phyloP scores from a whole-genome alignment of 2,113 vertebrate species.

The Ictalurus furcatus region DNA sequence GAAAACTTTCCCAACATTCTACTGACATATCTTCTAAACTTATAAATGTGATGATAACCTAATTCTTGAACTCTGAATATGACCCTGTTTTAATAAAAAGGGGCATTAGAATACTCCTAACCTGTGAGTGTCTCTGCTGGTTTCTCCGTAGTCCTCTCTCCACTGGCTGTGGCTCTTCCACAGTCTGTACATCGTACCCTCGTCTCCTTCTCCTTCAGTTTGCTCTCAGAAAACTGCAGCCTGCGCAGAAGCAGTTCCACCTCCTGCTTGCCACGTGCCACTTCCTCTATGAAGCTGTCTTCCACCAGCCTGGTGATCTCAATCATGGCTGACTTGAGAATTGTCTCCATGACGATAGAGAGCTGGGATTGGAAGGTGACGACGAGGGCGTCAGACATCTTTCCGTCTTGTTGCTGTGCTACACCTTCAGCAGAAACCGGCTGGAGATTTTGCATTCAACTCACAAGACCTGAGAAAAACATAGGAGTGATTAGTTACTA shows the following conservation, averaged over 20 bases:
- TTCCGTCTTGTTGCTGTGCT: not conserved
- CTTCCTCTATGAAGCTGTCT: slow-evolving; percentile 59
- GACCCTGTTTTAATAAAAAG: not conserved
- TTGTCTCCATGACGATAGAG: slow-evolving; percentile 59
- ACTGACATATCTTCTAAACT: not conserved
- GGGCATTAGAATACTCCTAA: not conserved
- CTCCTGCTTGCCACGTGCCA: slow-evolving; percentile 52
- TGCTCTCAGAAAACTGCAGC: slow-evolving; percentile 57
- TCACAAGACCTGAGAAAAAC: not conserved
- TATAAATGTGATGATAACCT: not conserved
- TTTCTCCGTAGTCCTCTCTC: slow-evolving; percentile 28
- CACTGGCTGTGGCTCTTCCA: slow-evolving; percentile 29
- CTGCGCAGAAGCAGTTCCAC: slow-evolving; percentile 49
- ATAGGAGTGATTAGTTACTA: not conserved
- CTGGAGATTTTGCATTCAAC: not conserved
- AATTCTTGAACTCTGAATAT: no score
- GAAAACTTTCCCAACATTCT: not conserved
- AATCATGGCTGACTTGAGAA: slow-evolving; percentile 60
- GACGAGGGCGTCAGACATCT: slow-evolving; percentile 50
- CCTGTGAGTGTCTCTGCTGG: slow-evolving; percentile 17
- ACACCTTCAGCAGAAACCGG: not conserved
- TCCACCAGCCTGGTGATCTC: slow-evolving; percentile 60
- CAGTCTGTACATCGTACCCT: slow-evolving; percentile 44
- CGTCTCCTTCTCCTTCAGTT: slow-evolving; percentile 45
- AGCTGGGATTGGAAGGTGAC: slow-evolving; percentile 60